Percentiles rank a stretch among this genome's conserved stretches.
These are phyloP conservation scores for Euleptes europaea DNA, from an alignment of 2,113 vertebrate genomes.

Conservation along the genomic window DNA sequence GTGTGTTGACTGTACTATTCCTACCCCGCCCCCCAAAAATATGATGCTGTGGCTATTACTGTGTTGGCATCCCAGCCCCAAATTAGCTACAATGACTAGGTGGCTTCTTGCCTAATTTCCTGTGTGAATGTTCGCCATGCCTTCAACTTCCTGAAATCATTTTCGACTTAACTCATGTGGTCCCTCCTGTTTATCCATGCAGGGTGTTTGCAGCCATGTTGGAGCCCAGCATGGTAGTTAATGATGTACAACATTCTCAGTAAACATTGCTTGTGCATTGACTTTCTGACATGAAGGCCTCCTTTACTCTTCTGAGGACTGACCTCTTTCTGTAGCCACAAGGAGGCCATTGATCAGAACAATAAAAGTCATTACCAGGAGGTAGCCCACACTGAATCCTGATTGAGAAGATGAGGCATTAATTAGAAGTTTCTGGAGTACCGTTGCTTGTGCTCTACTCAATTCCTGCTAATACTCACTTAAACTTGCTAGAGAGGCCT, in stretches of 20 bases:
- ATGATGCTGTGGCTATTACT: too few species aligned
- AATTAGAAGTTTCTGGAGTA: not conserved
- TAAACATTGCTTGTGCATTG: not conserved
- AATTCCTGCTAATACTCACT: not conserved
- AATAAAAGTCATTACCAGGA: not conserved
- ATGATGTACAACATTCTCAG: not conserved
- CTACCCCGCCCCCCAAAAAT: too few species aligned
- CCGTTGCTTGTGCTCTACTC: not conserved
- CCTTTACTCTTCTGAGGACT: not conserved
- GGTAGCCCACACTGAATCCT: not conserved
- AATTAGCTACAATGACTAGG: not conserved
- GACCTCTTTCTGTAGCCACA: not conserved
- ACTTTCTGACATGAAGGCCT: not conserved
- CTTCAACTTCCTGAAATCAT: not conserved
- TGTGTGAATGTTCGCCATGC: not conserved
- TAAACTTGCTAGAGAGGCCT: not conserved
- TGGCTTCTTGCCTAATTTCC: not conserved
- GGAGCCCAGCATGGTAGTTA: not conserved
- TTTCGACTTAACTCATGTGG: not conserved
- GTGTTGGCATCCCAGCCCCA: too few species aligned
- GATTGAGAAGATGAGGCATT: not conserved
- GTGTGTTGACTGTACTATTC: too few species aligned
- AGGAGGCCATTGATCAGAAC: constrained; percentile 1
- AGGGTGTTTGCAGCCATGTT: not conserved
- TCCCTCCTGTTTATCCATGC: not conserved